Conservation (phyloP, 2,888 invertebrate genomes). For the Temnothorax ravouxi region DNA sequence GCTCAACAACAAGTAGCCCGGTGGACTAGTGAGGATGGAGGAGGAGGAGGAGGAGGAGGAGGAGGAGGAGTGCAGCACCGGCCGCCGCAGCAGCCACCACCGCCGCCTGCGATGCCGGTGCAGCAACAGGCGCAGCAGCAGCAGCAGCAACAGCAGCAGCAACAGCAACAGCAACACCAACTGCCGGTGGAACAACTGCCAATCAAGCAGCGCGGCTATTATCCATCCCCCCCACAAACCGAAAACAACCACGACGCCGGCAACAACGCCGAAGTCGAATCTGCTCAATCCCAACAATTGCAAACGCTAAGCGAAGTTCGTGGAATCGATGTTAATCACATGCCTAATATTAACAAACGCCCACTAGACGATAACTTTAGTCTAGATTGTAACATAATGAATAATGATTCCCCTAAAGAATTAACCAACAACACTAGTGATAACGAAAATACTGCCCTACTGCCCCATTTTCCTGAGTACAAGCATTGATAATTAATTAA, state of each 20-base stretch:
- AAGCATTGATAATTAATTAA: constrained; percentile 85
- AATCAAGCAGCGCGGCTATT: constrained; percentile 82
- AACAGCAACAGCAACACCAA: constrained; percentile 74
- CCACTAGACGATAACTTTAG: constrained; percentile 85
- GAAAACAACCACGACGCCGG: constrained; percentile 78
- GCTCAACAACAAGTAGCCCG: constrained; percentile 98
- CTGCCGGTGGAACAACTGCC: constrained; percentile 80
- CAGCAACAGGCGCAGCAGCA: constrained; percentile 84
- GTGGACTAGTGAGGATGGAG: constrained; percentile 95
- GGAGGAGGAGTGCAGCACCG: constrained; percentile 77
- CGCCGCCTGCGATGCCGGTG: constrained; percentile 82
- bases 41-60: constrained; percentile 49
- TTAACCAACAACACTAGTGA: constrained; percentile 85
- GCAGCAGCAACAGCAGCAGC: constrained; percentile 84
- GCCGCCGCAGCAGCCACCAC: constrained; percentile 87
- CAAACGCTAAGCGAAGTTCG: constrained; percentile 78
- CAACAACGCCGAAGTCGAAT: constrained; percentile 78
- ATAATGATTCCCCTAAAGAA: constrained; percentile 83
- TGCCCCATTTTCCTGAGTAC: constrained; percentile 85
- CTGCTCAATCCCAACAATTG: constrained; percentile 84
- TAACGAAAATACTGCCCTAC: constrained; percentile 86
- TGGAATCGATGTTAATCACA: constrained; percentile 84
- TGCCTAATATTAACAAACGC: constrained; percentile 84
- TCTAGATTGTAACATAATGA: constrained; percentile 85
- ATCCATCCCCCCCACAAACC: constrained; percentile 82